Evolutionary conservation across 2,797 vertebrate species (phyloP), one percentile per base, ranked within the genome.

Genomic region (Lepilemur ruficaudatus): DNA sequence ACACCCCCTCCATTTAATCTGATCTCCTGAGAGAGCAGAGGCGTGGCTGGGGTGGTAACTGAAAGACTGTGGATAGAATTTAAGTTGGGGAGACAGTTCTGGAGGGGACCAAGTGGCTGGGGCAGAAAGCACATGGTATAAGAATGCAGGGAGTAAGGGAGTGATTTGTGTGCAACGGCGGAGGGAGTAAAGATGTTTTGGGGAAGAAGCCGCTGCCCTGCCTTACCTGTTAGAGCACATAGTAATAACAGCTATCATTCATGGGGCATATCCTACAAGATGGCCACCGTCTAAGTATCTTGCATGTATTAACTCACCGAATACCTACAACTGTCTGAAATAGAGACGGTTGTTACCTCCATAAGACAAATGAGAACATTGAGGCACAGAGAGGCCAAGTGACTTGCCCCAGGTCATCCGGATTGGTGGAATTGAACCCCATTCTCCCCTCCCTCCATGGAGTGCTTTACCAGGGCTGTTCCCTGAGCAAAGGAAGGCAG

Each of bases 171-270:
- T 30, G 38, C 23, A 1, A 5, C 1, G 20, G 43, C 2, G n/a
- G 23, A 41, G 23, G n/a, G 7, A 6, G 18, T 43, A 38, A 12
- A 15, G 50, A 30, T 22, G n/a, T 65, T 61, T 72, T 2, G 5
- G 25, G 70, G 5, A 10, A 35, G 73, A 13, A 57, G n/a, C n/a
- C 57, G 12, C 32, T 0, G 0, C 18, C 41, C 4, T 3, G 12
- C 41, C 43, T 38, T 48, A 7, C 73, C 59, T 46, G 17, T 6
- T 7, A 10, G 61, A 43, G 20, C 3, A 20, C 35, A 8, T 7
- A 2, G 7, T 1, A 65, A 30, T 28, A 35, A 50, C 3, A 81
- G 61, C 23, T 65, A 38, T 35, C 3, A 35, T 17, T 5, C 23
- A 43, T 2, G 25, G 73, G 43, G 12, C n/a, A 32, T 14, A 18